These are phyloP conservation scores for Pantherophis guttatus DNA, from an alignment of 2,113 vertebrate genomes.

Conservation along the genomic window DNA sequence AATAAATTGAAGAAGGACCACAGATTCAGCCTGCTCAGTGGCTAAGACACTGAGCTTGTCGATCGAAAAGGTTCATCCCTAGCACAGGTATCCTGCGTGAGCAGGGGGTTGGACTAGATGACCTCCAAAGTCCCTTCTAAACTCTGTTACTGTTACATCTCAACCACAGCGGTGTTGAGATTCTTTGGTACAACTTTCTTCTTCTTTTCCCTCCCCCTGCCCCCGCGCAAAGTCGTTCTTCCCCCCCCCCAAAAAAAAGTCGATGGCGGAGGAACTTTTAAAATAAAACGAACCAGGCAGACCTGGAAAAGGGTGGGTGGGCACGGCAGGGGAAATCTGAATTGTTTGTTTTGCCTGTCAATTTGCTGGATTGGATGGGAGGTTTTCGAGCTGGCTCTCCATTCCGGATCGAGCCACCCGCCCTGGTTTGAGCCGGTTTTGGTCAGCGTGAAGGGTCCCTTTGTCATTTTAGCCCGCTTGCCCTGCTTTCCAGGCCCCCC, in stretches of 20 bases:
- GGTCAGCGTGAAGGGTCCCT: slow-evolving; percentile 17
- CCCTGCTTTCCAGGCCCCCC: neutral
- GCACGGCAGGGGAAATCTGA: neutral
- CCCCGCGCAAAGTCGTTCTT: neutral
- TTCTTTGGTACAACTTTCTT: neutral
- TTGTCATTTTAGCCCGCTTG: neutral
- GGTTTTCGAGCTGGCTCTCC: neutral
- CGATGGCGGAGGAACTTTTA: neutral
- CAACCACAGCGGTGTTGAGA: too few species aligned
- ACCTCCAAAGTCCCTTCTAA: too few species aligned
- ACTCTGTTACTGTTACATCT: too few species aligned
- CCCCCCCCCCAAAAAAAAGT: neutral
- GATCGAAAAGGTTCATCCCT: too few species aligned
- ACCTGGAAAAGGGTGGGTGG: too few species aligned
- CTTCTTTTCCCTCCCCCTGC: too few species aligned
- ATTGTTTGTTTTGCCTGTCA: neutral
- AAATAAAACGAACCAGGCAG: neutral
- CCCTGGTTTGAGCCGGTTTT: slow-evolving; percentile 20
- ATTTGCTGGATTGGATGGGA: neutral
- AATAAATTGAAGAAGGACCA: too few species aligned
- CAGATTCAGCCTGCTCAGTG: too few species aligned
- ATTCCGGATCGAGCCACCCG: neutral
- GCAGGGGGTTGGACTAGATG: too few species aligned
- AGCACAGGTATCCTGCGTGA: too few species aligned
- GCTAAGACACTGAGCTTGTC: too few species aligned